A percentile compares a stretch with the other conserved stretches of the same genome.
Evolutionary conservation across 2,113 vertebrate species (phyloP).

Genomic region (Poeciliopsis retropinna): DNA sequence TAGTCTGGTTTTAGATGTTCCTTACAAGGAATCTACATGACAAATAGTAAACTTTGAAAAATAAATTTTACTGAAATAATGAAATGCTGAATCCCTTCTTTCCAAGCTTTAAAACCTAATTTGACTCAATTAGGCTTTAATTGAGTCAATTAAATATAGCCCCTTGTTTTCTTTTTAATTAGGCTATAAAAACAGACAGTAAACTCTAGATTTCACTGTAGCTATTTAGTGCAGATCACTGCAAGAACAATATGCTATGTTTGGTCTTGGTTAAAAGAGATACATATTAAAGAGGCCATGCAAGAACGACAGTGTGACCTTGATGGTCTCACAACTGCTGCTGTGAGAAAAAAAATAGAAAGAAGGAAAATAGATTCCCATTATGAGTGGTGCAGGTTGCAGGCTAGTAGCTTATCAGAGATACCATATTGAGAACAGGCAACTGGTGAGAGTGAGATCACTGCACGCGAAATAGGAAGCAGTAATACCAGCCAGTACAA

Average conservation of each 20-base stretch:
- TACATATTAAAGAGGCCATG: not conserved
- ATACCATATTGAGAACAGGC: slow-evolving; percentile 46
- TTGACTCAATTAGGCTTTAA: too few species aligned
- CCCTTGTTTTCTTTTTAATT: not conserved
- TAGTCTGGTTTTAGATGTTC: not conserved
- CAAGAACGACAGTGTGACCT: not conserved
- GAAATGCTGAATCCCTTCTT: not conserved
- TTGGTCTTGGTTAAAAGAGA: not conserved
- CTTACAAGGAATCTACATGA: not conserved
- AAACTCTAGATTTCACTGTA: not conserved
- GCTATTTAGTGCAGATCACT: not conserved
- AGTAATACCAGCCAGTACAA: slow-evolving; percentile 1
- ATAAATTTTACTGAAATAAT: not conserved
- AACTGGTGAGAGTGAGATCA: slow-evolving; percentile 21
- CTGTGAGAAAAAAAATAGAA: slow-evolving; percentile 4
- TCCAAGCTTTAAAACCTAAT: too few species aligned
- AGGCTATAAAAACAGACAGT: too few species aligned
- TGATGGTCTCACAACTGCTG: slow-evolving; percentile 3
- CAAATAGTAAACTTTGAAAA: too few species aligned
- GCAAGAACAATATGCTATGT: not conserved
- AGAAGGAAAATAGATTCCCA: not conserved
- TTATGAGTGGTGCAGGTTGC: not conserved
- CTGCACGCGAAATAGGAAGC: slow-evolving; percentile 31
- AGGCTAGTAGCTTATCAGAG: slow-evolving; percentile 48
- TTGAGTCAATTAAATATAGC: too few species aligned